Base-by-base conservation (phyloP, 2,113 vertebrate species). In the Eira barbara region DNA sequence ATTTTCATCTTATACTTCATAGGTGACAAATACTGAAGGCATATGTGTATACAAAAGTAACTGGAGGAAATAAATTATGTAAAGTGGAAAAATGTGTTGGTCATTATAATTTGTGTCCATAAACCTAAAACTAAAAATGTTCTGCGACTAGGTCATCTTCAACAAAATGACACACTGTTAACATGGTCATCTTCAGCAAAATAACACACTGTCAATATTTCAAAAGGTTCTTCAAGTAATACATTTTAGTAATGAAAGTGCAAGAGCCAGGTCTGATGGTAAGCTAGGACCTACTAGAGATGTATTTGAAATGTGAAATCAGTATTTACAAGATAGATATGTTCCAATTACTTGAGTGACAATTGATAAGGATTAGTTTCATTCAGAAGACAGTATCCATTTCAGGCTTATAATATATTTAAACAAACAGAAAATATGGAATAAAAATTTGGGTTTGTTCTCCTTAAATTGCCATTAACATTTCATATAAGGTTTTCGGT, bases 121-220 rank as follows among this genome's bases (percentile, higher is more conserved):
- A 93, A 96, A 91, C 29, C 12, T 93, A 71, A 94, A 97, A 67
- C 63, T 63, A 34, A 92, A 90, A 76, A 79, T 69, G 7, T 36
- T 59, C 3, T 55, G 3, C 89, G 80, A 82, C 57, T 52, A 87
- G 34, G 3, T 4, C 27, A 92, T 10, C 23, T 85, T 67, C 36
- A 79, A 76, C 39, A 97, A 96, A 96, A 88, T 61, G 63, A 74
- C 17, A 69, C 65, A 65, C 18, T 91, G 34, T 80, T 82, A 96
- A 42, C 80, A 81, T 69, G 18, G 3, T 5, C 27, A 92, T 7
- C 23, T 85, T 73, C 36, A 79, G 81, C 39, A 97, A 96, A 96
- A 88, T 61, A 57, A 74, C 17, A 69, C 76, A 71, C 18, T 91
- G 39, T 84, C 86, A 96, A 49, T 84, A 81, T 69, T 71, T 76